Conservation (phyloP, 1,140 invertebrate genomes). For the Camponotus pennsylvanicus region DNA sequence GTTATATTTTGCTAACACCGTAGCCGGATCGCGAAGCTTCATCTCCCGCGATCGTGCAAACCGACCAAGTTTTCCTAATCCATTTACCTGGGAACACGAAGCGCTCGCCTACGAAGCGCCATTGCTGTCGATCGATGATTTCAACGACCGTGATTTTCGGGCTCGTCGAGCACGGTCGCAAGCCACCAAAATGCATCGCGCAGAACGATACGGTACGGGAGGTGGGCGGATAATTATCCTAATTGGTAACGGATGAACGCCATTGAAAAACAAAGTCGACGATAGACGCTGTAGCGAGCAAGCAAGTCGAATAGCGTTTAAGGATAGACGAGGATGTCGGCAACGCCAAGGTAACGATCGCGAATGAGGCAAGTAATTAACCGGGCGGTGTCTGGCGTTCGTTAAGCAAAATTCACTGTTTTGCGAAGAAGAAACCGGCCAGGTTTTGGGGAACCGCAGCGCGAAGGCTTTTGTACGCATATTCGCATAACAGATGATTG, state of each 20-base stretch:
- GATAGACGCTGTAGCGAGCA: neutral
- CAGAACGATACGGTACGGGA: conserved; percentile 38
- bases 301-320: neutral
- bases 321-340: conserved; percentile 13
- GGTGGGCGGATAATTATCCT: conserved; percentile 72
- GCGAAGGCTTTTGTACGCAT: conserved; percentile 67
- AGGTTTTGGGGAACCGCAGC: neutral
- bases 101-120: neutral
- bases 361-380: conserved; percentile 77
- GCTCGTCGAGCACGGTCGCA: conserved; percentile 40
- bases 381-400: conserved; percentile 69
- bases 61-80: conserved; percentile 61
- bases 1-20: conserved; percentile 33
- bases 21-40: conserved; percentile 28
- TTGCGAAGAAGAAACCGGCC: conserved; percentile 31
- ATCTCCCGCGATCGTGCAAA: conserved; percentile 39
- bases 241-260: conserved; percentile 71
- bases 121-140: conserved; percentile 52
- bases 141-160: conserved; percentile 50
- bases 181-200: conserved; percentile 46
- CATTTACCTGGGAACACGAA: conserved; percentile 54
- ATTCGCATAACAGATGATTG: conserved; percentile 79
- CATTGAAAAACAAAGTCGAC: conserved; percentile 18
- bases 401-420: conserved; percentile 71
- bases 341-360: conserved; percentile 35